phyloP scores from a whole-genome alignment of 2,797 vertebrate species.

The Myoxocephalus aenaeus region DNA sequence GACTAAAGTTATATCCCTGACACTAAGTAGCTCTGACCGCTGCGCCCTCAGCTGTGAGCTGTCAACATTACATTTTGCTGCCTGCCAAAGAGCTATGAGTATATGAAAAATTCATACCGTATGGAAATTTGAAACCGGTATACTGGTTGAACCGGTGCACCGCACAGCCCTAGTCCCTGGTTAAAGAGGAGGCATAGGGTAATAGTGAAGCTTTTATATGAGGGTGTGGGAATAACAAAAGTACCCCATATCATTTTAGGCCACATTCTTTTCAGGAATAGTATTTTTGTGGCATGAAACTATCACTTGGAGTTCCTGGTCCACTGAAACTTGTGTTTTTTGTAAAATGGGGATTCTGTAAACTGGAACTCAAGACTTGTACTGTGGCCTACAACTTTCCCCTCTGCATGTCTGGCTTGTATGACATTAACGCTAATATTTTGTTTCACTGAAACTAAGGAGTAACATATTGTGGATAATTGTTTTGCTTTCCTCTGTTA shows the following conservation, averaged over 20 bases:
- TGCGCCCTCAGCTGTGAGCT: too few species aligned
- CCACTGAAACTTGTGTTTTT: background rate
- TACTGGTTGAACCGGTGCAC: too few species aligned
- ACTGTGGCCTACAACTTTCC: constrained; percentile 17
- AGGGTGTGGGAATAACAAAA: constrained; percentile 5
- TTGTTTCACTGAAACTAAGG: background rate
- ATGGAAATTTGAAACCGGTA: too few species aligned
- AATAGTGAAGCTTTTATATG: background rate
- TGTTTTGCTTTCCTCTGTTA: background rate
- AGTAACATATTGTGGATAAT: background rate
- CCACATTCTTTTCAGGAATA: constrained; percentile 6
- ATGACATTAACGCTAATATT: background rate
- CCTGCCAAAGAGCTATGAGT: too few species aligned
- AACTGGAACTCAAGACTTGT: constrained; percentile 3
- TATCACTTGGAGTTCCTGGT: background rate
- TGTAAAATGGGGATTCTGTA: background rate
- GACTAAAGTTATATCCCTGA: too few species aligned
- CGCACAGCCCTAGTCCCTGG: background rate
- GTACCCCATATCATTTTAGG: constrained; percentile 13
- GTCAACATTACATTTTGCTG: too few species aligned
- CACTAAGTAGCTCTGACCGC: too few species aligned
- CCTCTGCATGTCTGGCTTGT: background rate
- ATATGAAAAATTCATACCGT: too few species aligned
- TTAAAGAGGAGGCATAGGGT: background rate
- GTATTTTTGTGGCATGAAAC: constrained; percentile 7